phyloP scores from a whole-genome alignment of 2,888 invertebrate genomes.

The Melanophora roralis region DNA sequence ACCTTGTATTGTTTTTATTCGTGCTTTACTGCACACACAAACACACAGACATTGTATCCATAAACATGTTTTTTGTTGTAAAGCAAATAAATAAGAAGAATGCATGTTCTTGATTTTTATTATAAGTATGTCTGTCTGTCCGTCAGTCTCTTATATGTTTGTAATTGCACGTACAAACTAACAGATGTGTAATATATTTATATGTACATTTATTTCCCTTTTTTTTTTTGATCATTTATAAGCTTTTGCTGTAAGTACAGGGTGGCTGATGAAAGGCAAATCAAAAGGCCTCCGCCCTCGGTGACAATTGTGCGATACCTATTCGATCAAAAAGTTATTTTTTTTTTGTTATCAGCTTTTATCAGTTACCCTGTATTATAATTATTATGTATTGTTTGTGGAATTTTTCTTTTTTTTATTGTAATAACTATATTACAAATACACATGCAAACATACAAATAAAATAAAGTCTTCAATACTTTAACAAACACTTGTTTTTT shows the following conservation, averaged over 20 bases:
- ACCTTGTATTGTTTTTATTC: neutral
- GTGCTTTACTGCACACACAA: slow-evolving; percentile 1
- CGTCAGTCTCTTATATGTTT: neutral
- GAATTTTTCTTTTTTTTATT: slow-evolving; percentile 47
- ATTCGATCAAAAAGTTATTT: too few species aligned
- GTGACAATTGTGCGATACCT: too few species aligned
- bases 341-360: too few species aligned
- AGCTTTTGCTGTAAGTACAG: slow-evolving; percentile 39
- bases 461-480: neutral
- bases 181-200: too few species aligned
- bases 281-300: too few species aligned
- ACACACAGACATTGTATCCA: neutral
- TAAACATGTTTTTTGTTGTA: neutral
- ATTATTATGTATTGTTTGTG: slow-evolving; percentile 44
- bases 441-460: neutral
- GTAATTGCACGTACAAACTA: neutral
- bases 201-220: neutral
- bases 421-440: slow-evolving; percentile 35
- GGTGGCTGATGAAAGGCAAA: too few species aligned
- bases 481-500: neutral
- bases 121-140: neutral
- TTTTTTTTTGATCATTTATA: slow-evolving; percentile 5
- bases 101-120: slow-evolving; percentile 35
- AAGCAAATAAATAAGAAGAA: neutral
- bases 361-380: too few species aligned